Conservation (phyloP, 2,888 invertebrate species). For the Diadegma fenestrale region DNA sequence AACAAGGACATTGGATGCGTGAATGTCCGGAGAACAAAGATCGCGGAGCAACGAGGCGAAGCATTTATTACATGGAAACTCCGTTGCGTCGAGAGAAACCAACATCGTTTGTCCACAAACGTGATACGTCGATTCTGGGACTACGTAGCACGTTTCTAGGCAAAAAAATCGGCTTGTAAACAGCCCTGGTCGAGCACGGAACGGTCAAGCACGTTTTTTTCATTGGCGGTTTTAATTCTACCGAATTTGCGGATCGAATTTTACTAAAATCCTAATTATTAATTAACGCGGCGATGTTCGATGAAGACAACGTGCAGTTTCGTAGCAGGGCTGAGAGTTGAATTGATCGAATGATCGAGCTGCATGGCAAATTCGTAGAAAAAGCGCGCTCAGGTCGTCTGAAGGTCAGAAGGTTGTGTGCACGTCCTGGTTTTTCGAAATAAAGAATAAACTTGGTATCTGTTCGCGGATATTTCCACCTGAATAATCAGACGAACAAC, state of each 20-base stretch:
- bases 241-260: not conserved
- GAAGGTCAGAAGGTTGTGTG: too few relatives aligned
- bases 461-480: too few relatives aligned
- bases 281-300: not conserved
- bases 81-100: not conserved
- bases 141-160: not conserved
- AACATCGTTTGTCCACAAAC: not conserved
- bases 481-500: too few relatives aligned
- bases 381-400: too few relatives aligned
- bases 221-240: not conserved
- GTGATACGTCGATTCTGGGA: not conserved
- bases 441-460: too few relatives aligned
- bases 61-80: not conserved
- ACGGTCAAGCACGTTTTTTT: not conserved
- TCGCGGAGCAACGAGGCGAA: not conserved
- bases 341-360: too few relatives aligned
- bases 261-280: not conserved
- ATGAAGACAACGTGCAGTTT: not conserved
- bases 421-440: too few relatives aligned
- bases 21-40: constrained; percentile 3
- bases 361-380: too few relatives aligned
- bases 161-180: not conserved
- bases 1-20: constrained; percentile 1
- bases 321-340: too few relatives aligned
- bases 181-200: not conserved